Percentiles rank a stretch among this genome's conserved stretches.
Evolutionary conservation across 1,140 invertebrate genomes (phyloP).

Genomic region (Dinothrombium tinctorium): DNA sequence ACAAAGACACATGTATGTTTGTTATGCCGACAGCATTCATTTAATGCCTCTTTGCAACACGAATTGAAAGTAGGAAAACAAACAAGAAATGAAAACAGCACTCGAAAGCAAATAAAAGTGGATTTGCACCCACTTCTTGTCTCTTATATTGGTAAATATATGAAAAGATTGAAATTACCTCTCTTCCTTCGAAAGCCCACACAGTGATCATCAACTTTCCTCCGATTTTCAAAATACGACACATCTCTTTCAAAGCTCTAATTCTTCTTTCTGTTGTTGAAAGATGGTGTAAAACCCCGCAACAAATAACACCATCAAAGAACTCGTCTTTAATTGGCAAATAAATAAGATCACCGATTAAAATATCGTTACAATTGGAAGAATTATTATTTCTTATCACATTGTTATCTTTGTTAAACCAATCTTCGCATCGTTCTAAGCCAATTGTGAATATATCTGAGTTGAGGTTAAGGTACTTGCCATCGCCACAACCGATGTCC

Average conservation of each 20-base stretch:
- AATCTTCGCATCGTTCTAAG: conserved; percentile 32
- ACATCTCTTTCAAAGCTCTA: conserved; percentile 46
- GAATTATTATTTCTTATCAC: conserved; percentile 26
- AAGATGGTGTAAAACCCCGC: conserved; percentile 85
- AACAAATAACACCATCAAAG: conserved; percentile 58
- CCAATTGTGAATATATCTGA: conserved; percentile 32
- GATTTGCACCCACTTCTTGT: no score
- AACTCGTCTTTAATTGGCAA: conserved; percentile 37
- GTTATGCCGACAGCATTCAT: no score
- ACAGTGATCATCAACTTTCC: conserved; percentile 68
- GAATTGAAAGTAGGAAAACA: no score
- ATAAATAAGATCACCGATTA: conserved; percentile 40
- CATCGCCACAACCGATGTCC: conserved; percentile 92
- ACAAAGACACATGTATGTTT: no score
- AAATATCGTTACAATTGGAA: conserved; percentile 36
- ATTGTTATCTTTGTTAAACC: background rate
- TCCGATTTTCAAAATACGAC: conserved; percentile 35
- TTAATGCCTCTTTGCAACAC: no score
- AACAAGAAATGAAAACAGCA: no score
- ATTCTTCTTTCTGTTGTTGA: conserved; percentile 44
- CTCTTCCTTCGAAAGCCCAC: conserved; percentile 54
- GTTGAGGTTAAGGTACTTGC: conserved; percentile 51
- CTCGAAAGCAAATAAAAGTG: no score
- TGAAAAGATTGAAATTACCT: background rate
- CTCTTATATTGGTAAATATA: no score